These are phyloP conservation scores for Acanthaster planci DNA, from an alignment of 35 echinoderm and acorn worm species.

Conservation along the genomic window DNA sequence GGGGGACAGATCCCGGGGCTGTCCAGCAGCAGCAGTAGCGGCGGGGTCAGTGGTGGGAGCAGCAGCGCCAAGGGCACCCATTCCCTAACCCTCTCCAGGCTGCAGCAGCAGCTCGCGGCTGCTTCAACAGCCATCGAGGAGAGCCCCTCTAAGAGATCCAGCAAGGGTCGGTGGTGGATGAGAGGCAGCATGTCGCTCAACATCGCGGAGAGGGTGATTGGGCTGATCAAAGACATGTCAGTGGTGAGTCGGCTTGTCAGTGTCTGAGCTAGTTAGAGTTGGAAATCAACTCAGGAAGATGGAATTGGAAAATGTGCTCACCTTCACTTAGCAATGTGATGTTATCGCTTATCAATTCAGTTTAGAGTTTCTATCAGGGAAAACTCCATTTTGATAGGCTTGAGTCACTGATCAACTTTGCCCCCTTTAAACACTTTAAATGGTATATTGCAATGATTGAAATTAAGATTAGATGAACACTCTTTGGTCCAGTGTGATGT, in stretches of 20 bases:
- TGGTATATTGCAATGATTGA: too few species aligned
- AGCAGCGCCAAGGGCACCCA: constrained; percentile 35
- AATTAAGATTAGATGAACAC: too few species aligned
- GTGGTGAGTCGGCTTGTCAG: constrained; percentile 71
- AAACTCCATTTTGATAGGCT: too few species aligned
- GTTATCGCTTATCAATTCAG: too few species aligned
- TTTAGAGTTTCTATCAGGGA: too few species aligned
- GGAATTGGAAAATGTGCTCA: too few species aligned
- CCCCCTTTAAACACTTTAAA: too few species aligned
- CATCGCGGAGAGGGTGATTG: constrained; percentile 84
- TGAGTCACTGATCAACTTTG: too few species aligned
- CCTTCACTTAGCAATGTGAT: too few species aligned
- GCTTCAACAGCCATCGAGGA: neutral
- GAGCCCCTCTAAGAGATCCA: constrained; percentile 15
- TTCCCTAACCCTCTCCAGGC: constrained; percentile 42
- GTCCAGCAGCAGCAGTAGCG: constrained; percentile 20
- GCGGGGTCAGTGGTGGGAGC: neutral
- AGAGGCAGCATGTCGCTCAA: constrained; percentile 80
- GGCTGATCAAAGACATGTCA: constrained; percentile 94
- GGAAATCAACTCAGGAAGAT: neutral
- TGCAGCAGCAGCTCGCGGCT: constrained; percentile 30
- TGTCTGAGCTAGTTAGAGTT: neutral
- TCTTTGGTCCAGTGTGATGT: too few species aligned
- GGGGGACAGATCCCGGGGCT: constrained; percentile 64
- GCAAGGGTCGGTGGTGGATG: constrained; percentile 72